These are phyloP conservation scores for Notodonta ziczac DNA, from an alignment of 2,888 invertebrate genomes.

Conservation along the genomic window DNA sequence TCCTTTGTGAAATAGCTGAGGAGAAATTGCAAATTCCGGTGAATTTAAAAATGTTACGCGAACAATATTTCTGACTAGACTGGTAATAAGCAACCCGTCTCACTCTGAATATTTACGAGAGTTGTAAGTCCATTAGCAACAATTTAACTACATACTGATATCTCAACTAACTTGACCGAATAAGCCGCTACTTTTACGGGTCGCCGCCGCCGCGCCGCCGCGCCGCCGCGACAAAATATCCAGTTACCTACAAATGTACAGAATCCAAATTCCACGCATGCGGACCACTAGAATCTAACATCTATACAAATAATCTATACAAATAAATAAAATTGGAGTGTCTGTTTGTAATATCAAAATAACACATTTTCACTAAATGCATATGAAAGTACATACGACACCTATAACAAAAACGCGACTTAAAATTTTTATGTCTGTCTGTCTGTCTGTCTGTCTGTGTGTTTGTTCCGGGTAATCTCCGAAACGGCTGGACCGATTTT, in stretches of 20 bases:
- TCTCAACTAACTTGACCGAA: not conserved
- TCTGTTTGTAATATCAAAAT: too few relatives aligned
- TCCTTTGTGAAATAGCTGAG: not conserved
- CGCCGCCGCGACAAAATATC: not conserved
- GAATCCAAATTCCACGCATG: not conserved
- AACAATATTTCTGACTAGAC: not conserved
- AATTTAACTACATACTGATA: not conserved
- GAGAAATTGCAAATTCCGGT: slow-evolving; percentile 3
- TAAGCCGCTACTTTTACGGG: not conserved
- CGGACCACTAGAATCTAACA: not conserved
- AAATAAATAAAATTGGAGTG: too few relatives aligned
- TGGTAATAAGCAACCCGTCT: not conserved
- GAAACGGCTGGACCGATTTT: too few relatives aligned
- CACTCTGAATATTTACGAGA: too few relatives aligned
- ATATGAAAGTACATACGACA: too few relatives aligned
- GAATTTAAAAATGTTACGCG: not conserved
- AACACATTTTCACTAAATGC: too few relatives aligned
- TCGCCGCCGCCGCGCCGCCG: not conserved
- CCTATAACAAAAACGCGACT: too few relatives aligned
- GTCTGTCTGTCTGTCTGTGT: too few relatives aligned
- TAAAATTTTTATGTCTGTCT: too few relatives aligned
- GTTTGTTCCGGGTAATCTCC: too few relatives aligned
- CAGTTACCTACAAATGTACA: not conserved
- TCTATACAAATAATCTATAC: too few relatives aligned
- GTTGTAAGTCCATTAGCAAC: not conserved